A percentile compares a stretch with the other conserved stretches of the same genome.
Conservation (phyloP, 1,140 invertebrate genomes). For the Campoletis sonorensis region DNA sequence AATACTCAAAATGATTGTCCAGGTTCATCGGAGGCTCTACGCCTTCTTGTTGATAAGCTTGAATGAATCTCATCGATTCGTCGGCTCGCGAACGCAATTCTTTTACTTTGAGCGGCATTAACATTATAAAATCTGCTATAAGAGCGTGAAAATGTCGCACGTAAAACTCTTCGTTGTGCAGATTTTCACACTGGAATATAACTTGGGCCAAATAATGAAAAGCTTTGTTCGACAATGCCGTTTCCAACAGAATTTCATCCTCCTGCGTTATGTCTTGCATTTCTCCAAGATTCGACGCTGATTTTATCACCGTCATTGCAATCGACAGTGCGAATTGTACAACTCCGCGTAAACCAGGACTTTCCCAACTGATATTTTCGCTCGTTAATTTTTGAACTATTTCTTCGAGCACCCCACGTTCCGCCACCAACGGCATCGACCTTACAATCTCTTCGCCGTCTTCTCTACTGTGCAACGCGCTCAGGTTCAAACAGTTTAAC, state of each 20-base stretch:
- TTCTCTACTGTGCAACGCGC: constrained; percentile 82
- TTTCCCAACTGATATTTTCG: constrained; percentile 79
- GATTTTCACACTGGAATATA: constrained; percentile 83
- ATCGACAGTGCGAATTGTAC: constrained; percentile 89
- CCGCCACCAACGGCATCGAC: constrained; percentile 84
- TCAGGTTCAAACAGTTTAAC: constrained; percentile 90
- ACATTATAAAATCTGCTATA: constrained; percentile 94
- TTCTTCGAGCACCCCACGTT: constrained; percentile 80
- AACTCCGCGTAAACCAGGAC: constrained; percentile 83
- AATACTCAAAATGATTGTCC: constrained; percentile 89
- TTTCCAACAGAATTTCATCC: constrained; percentile 81
- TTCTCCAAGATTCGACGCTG: constrained; percentile 74
- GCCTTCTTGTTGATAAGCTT: constrained; percentile 89
- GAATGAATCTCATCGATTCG: constrained; percentile 89
- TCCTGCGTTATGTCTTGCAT: constrained; percentile 69
- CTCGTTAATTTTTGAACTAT: constrained; percentile 78
- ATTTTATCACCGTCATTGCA: constrained; percentile 86
- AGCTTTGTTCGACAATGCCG: constrained; percentile 87
- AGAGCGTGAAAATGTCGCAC: constrained; percentile 89
- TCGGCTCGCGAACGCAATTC: constrained; percentile 90
- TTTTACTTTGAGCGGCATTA: constrained; percentile 94
- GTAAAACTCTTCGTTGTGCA: constrained; percentile 90
- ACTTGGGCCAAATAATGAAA: constrained; percentile 87
- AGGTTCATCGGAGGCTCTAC: constrained; percentile 86
- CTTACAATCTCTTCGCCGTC: constrained; percentile 83